Percentiles rank a stretch among this genome's conserved stretches.
These are phyloP conservation scores for Microcebus lehilahytsara DNA, from an alignment of 2,113 vertebrate genomes.

Conservation along the genomic window DNA sequence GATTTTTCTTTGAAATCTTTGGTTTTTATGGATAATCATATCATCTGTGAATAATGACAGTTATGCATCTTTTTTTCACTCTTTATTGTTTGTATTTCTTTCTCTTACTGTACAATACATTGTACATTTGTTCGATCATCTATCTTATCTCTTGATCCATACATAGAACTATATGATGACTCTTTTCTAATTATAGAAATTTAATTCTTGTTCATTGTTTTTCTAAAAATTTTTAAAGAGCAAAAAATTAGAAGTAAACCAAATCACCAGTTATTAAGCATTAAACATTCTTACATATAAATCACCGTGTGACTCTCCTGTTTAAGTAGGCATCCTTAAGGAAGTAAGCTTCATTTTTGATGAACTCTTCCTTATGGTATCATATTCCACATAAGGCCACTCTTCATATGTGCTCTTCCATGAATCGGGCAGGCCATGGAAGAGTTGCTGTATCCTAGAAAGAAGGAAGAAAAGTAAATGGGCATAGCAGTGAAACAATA, in stretches of 20 bases:
- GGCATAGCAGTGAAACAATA: not conserved
- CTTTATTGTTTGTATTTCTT: not conserved
- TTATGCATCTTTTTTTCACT: not conserved
- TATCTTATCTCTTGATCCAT: not conserved
- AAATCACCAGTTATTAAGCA: not conserved
- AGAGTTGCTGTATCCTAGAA: not conserved
- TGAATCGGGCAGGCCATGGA: not conserved
- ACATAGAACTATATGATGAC: not conserved
- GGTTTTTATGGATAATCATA: not conserved
- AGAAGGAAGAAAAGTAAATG: not conserved
- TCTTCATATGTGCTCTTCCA: not conserved
- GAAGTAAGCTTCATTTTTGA: not conserved
- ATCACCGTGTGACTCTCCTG: not conserved
- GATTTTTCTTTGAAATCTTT: not conserved
- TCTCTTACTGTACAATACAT: not conserved
- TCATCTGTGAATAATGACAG: not conserved
- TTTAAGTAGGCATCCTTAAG: not conserved
- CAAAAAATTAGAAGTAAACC: not conserved
- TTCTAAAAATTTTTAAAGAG: not conserved
- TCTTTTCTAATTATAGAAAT: not conserved
- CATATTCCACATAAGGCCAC: not conserved
- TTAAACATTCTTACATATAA: not conserved
- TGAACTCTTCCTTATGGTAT: not conserved
- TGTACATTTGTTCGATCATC: not conserved
- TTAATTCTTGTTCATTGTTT: not conserved